These are phyloP conservation scores for Microctonus brassicae DNA, from an alignment of 2,888 invertebrate species.

Conservation along the genomic window DNA sequence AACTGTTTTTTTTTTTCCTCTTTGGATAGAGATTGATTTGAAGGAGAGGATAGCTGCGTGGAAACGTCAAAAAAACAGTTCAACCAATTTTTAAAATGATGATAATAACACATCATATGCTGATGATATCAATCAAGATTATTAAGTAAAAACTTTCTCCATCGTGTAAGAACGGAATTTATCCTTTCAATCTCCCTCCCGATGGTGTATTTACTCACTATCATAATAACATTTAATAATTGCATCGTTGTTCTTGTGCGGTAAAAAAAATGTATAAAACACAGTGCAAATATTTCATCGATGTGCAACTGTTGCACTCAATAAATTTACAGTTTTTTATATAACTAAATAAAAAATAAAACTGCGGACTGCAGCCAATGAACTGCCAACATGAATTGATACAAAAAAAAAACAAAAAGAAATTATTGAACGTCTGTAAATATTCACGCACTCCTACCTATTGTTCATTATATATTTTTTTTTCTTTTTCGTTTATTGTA, in stretches of 20 bases:
- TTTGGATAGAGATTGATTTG: conserved; percentile 81
- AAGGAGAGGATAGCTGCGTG: conserved; percentile 89
- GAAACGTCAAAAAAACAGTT: conserved; percentile 82
- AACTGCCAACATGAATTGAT: conserved; percentile 61
- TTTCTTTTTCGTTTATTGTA: not conserved
- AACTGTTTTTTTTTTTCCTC: conserved; percentile 13
- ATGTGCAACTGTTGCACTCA: conserved; percentile 63
- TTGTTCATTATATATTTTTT: conserved; percentile 12
- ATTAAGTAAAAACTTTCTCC: not conserved
- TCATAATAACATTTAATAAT: not conserved
- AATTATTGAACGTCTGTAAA: conserved; percentile 24
- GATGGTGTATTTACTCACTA: not conserved
- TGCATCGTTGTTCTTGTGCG: conserved; percentile 41
- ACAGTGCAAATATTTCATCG: conserved; percentile 64
- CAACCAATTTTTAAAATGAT: conserved; percentile 59
- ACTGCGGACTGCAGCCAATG: conserved; percentile 64
- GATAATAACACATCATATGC: conserved; percentile 39
- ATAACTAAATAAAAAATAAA: conserved; percentile 41
- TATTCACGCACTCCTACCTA: conserved; percentile 9
- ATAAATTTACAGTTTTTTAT: conserved; percentile 66
- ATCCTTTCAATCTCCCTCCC: too few species aligned
- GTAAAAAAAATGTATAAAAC: conserved; percentile 42
- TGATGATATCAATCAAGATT: not conserved
- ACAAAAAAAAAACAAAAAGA: conserved; percentile 22
- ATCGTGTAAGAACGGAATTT: conserved; percentile 2